These are phyloP conservation scores for Propithecus coquereli DNA, from an alignment of 2,113 vertebrate genomes.

Conservation along the genomic window DNA sequence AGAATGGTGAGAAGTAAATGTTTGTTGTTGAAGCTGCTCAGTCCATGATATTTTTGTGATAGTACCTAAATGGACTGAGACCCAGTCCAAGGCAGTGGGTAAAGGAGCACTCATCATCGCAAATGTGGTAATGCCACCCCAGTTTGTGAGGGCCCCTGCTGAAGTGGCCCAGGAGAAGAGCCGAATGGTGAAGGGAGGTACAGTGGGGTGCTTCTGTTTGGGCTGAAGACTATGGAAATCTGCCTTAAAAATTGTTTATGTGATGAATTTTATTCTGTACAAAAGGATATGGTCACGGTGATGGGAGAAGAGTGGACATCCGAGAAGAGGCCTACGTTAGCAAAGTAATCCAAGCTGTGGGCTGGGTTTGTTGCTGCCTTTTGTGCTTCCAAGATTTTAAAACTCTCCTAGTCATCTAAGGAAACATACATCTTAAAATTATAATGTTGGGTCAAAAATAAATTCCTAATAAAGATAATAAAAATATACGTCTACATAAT, in stretches of 20 bases:
- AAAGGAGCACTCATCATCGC: rapidly evolving
- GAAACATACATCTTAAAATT: neutral
- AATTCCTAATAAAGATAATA: neutral
- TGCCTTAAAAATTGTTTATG: neutral
- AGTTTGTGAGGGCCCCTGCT: neutral
- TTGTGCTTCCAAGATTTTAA: neutral
- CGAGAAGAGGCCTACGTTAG: neutral
- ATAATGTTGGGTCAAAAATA: slow-evolving; percentile 19
- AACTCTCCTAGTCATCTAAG: neutral
- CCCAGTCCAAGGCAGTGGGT: neutral
- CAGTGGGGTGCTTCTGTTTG: neutral
- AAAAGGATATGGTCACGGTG: neutral
- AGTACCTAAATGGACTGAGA: neutral
- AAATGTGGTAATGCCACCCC: too few relatives aligned
- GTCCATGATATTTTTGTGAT: neutral
- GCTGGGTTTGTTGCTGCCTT: neutral
- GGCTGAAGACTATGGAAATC: neutral
- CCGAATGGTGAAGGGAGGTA: neutral
- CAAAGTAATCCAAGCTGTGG: neutral
- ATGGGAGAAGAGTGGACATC: neutral
- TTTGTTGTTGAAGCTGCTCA: neutral
- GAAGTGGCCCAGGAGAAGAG: neutral
- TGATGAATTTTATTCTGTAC: neutral
- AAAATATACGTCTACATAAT: neutral
- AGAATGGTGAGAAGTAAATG: neutral